phyloP scores from a whole-genome alignment of 2,113 vertebrate species.

The Lipophrys pholis region DNA sequence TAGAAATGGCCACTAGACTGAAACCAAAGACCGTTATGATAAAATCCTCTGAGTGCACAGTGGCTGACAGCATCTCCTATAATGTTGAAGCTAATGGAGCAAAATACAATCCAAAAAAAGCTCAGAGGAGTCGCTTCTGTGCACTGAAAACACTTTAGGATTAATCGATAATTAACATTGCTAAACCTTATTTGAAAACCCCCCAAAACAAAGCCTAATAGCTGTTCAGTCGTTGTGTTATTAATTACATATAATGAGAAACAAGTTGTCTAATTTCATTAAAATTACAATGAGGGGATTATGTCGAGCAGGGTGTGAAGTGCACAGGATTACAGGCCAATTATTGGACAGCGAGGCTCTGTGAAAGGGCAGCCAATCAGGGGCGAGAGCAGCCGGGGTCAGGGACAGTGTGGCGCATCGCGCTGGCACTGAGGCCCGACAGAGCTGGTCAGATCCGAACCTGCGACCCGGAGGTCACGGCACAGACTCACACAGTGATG shows the following conservation, averaged over 20 bases:
- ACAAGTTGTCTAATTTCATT: slow-evolving; percentile 51
- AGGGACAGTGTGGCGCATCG: slow-evolving; percentile 51
- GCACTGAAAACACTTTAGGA: not conserved
- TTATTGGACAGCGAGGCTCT: slow-evolving; percentile 41
- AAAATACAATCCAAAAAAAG: slow-evolving; percentile 9
- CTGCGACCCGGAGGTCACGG: slow-evolving; percentile 30
- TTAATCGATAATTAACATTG: not conserved
- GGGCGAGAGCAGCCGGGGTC: slow-evolving; percentile 43
- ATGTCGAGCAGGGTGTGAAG: slow-evolving; percentile 41
- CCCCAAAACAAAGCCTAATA: not conserved
- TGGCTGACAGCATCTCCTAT: slow-evolving; percentile 30
- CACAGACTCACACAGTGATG: not conserved
- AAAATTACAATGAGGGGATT: slow-evolving; percentile 28
- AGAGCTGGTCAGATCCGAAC: slow-evolving; percentile 10
- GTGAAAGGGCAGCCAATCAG: slow-evolving; percentile 38
- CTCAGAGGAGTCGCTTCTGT: not conserved
- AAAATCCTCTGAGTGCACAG: slow-evolving; percentile 43
- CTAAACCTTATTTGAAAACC: not conserved
- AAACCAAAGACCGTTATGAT: slow-evolving; percentile 38
- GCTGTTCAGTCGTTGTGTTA: not conserved
- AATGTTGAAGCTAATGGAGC: slow-evolving; percentile 35
- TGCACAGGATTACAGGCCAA: slow-evolving; percentile 62
- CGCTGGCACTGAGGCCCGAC: slow-evolving; percentile 31
- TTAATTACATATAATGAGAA: not conserved
- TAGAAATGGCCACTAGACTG: slow-evolving; percentile 20